Conservation (phyloP, 92 coral and sea anemone genomes). For the Scolanthus callimorphus region DNA sequence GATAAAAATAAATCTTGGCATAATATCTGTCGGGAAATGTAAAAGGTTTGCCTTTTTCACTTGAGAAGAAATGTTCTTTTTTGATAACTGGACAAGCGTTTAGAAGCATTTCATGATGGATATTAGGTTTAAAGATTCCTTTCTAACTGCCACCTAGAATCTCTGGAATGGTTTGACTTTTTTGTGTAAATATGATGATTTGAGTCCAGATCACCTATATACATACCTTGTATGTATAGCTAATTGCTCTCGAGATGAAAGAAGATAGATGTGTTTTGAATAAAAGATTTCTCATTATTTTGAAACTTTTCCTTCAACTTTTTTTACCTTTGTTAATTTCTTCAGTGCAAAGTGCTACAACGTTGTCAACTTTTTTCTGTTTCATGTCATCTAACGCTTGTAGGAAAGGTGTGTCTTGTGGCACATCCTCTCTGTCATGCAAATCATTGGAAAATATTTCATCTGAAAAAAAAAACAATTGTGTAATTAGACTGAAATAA, state of each 20-base stretch:
- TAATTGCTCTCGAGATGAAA: not conserved
- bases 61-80: no score
- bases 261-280: not conserved
- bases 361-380: conserved; percentile 64
- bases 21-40: no score
- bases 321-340: conserved; percentile 81
- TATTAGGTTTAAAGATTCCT: not conserved
- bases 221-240: no score
- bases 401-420: conserved; percentile 64
- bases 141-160: not conserved
- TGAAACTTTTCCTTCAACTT: not conserved
- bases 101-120: no score
- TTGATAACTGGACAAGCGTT: no score
- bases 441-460: conserved; percentile 48
- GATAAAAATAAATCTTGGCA: no score
- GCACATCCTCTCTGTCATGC: conserved; percentile 52
- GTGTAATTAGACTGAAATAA: not conserved
- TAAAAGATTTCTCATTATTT: not conserved
- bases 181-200: no score
- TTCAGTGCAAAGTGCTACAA: conserved; percentile 73
- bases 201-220: no score
- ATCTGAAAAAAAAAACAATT: conserved; percentile 37
- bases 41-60: no score
- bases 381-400: conserved; percentile 72
- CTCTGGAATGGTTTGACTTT: no score